Conservation (phyloP, 2,888 invertebrate species). For the Microctonus brassicae region DNA sequence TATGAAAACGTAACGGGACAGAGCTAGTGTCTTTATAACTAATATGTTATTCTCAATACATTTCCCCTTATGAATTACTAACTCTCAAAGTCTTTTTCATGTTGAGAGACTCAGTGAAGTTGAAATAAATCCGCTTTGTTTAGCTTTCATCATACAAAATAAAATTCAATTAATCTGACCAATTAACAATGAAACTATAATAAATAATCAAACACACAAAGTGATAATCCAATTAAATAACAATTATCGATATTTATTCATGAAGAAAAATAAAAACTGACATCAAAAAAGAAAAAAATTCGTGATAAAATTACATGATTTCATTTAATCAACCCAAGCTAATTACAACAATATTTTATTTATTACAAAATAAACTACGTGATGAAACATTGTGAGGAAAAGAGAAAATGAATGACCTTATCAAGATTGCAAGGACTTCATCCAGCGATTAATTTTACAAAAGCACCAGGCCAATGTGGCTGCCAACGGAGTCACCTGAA, state of each 20-base stretch:
- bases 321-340: neutral
- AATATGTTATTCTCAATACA: neutral
- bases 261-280: too few species aligned
- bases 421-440: conserved; percentile 27
- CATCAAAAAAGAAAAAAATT: too few species aligned
- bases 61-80: neutral
- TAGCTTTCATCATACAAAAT: too few species aligned
- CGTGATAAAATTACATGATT: neutral
- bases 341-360: neutral
- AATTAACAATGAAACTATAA: too few species aligned
- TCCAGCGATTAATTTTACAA: conserved; percentile 27
- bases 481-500: conserved; percentile 19
- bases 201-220: too few species aligned
- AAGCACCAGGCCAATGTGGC: conserved; percentile 6
- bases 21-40: neutral
- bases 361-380: neutral
- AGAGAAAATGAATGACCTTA: conserved; percentile 20
- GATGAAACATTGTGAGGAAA: neutral
- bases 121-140: too few species aligned
- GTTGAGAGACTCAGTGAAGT: too few species aligned
- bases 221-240: neutral
- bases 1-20: too few species aligned
- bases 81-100: too few species aligned
- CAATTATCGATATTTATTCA: neutral
- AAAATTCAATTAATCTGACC: too few species aligned